These are phyloP conservation scores for Notothenia rossii DNA, from an alignment of 2,113 vertebrate genomes.

Conservation along the genomic window DNA sequence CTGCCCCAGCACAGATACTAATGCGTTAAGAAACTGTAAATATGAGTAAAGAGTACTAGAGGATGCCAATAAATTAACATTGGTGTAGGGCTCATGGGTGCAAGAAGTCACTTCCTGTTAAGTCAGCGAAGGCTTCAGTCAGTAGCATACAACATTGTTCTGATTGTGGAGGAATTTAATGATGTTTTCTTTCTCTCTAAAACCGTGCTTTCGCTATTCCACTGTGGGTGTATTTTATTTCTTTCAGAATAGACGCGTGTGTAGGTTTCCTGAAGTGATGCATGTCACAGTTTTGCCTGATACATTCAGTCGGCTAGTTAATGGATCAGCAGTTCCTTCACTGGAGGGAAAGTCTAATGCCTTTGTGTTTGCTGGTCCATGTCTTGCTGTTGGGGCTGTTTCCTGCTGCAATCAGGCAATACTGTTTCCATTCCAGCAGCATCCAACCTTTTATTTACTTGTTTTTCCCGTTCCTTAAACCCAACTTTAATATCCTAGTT, in stretches of 20 bases:
- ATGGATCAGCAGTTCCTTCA: conserved; percentile 52
- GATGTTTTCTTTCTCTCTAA: conserved; percentile 42
- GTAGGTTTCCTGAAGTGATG: conserved; percentile 28
- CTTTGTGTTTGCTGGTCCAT: conserved; percentile 24
- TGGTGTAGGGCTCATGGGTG: conserved; percentile 31
- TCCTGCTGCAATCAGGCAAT: conserved; percentile 2
- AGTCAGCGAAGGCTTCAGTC: conserved; percentile 36
- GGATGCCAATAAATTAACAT: conserved; percentile 42
- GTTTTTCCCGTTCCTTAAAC: conserved; percentile 2
- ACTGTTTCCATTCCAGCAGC: conserved; percentile 2
- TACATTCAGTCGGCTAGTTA: conserved; percentile 42
- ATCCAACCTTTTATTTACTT: not conserved
- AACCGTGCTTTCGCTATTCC: not conserved
- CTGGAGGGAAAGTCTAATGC: conserved; percentile 27
- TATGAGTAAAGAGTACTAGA: conserved; percentile 28
- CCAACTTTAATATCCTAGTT: not conserved
- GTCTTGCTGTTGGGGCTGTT: conserved; percentile 26
- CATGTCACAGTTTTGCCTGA: conserved; percentile 27
- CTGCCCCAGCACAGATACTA: conserved; percentile 41
- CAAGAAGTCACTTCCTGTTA: conserved; percentile 51
- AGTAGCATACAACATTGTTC: conserved; percentile 26
- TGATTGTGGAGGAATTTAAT: conserved; percentile 49
- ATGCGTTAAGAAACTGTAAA: conserved; percentile 53
- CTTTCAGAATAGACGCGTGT: conserved; percentile 12
- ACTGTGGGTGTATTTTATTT: not conserved